Conservation (phyloP, 2,797 vertebrate genomes). For the Aotus griseimembra region DNA sequence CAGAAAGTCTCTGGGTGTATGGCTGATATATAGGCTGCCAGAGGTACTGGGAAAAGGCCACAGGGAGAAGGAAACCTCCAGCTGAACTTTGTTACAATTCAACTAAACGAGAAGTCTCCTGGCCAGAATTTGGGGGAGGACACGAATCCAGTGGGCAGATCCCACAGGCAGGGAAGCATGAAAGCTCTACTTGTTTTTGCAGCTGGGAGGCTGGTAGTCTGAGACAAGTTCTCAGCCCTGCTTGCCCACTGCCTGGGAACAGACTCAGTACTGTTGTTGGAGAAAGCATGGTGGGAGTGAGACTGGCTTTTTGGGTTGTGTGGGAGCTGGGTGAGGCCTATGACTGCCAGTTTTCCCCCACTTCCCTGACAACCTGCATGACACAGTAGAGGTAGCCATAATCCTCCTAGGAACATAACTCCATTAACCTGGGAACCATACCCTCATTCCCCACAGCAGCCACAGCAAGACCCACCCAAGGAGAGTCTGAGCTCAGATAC, state of each 20-base stretch:
- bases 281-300: background rate
- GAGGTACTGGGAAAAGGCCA: background rate
- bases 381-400: background rate
- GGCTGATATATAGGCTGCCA: background rate
- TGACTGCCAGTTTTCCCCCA: background rate
- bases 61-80: background rate
- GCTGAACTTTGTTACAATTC: background rate
- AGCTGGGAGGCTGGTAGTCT: background rate
- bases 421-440: background rate
- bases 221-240: background rate
- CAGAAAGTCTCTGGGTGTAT: background rate
- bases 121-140: background rate
- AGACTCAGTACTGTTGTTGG: background rate
- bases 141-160: background rate
- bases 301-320: background rate
- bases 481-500: background rate
- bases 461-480: background rate
- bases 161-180: background rate
- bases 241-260: background rate
- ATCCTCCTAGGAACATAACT: background rate
- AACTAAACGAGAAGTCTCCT: background rate
- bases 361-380: background rate
- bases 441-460: background rate
- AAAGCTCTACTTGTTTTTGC: background rate
- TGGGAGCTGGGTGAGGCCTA: background rate